Evolutionary conservation across 2,888 invertebrate species (phyloP), one percentile per base, ranked within the genome.

Genomic region (Lysandra coridon): DNA sequence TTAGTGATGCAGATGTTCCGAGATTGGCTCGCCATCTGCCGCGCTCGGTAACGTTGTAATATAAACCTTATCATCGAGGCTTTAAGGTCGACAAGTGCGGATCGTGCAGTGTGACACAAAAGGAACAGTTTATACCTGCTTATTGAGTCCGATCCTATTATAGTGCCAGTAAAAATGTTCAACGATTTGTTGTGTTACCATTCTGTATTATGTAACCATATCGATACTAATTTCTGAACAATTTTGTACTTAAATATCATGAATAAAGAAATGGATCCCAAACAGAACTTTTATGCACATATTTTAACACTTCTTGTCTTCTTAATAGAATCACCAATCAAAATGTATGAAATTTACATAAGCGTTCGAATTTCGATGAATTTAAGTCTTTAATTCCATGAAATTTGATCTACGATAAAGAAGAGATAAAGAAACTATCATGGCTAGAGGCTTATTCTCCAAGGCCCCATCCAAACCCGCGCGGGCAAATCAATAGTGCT

Each of bases 1-100:
- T 69, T 33, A 69, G 64, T 64, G 64, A 30, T 33, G 69, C 69
- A 69, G 69, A 69, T 69, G 69, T 69, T 37, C 33, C 14, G 17
- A 33, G 69, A 69, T 69, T 69, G 69, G 4, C 69, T 23, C 33
- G 17, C 69, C 69, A 69, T 69, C 64, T 69, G 64, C 64, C 3
- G 30, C 57, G 17, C 57, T 57, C 14, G 1, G 14, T 17, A 12
- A 57, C 57, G 17, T 57, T 57, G 57, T 57, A 57, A 57, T 57
- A 57, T 57, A 17, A 57, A 57, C 23, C 23, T 62, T 62, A 62
- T 7, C 62, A 17, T 7, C 0, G 0, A 62, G 5, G 1, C n/a
- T 0, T 0, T 62, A 62, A 23, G 23, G 6, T 57, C 17, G 57
- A 17, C 14, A 4, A 57, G 57, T 17, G 53, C 14, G 14, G 12